phyloP scores from a whole-genome alignment of 2,113 vertebrate species.

The Cyphomyrus plagiostoma region DNA sequence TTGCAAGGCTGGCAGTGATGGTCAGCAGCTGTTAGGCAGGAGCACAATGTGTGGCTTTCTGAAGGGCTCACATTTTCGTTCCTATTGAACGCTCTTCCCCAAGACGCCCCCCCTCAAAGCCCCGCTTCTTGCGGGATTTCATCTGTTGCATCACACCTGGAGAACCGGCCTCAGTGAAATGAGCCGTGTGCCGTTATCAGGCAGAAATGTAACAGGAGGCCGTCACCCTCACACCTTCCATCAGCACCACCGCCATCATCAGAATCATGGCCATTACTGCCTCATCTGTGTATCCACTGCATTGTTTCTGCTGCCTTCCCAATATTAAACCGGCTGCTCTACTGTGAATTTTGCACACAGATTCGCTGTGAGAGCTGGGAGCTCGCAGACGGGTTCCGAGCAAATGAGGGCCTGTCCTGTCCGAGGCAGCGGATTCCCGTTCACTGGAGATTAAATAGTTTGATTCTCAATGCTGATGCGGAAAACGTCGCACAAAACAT shows the following conservation, averaged over 20 bases:
- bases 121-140: constrained; percentile 18
- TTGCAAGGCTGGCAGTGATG: not conserved
- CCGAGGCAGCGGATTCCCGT: constrained; percentile 37
- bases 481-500: constrained; percentile 59
- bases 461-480: constrained; percentile 49
- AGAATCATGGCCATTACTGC: not conserved
- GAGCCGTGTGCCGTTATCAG: not conserved
- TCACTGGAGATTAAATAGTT: constrained; percentile 50
- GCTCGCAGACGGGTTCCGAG: constrained; percentile 43
- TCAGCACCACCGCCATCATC: not conserved
- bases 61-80: not conserved
- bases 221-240: not conserved
- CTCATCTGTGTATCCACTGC: not conserved
- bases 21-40: not conserved
- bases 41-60: constrained; percentile 19
- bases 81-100: constrained; percentile 28
- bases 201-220: not conserved
- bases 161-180: not conserved
- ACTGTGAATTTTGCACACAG: constrained; percentile 44
- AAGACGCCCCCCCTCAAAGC: constrained; percentile 4
- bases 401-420: constrained; percentile 34
- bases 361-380: constrained; percentile 53
- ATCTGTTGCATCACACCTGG: not conserved
- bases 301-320: constrained; percentile 11
- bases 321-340: not conserved